phyloP scores from a whole-genome alignment of 2,888 invertebrate species.

The Drosophila dives region DNA sequence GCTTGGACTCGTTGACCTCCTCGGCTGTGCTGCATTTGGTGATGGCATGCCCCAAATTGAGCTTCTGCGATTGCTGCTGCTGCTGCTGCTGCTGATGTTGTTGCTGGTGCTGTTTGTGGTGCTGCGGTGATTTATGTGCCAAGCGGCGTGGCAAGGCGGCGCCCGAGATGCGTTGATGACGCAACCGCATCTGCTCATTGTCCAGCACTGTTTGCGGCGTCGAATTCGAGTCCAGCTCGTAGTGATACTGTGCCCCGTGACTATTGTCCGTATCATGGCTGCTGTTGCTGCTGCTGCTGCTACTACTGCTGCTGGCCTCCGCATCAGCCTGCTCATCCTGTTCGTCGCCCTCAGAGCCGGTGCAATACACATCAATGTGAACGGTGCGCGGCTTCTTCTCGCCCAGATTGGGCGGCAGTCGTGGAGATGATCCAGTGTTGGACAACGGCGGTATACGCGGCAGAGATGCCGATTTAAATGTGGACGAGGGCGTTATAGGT shows the following conservation, averaged over 20 bases:
- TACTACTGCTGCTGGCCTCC: slow-evolving; percentile 68
- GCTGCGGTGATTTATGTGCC: slow-evolving; percentile 35
- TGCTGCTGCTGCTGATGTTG: slow-evolving; percentile 3
- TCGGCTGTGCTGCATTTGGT: slow-evolving; percentile 85
- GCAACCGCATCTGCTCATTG: slow-evolving; percentile 87
- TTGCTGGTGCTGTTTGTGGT: slow-evolving; percentile 22
- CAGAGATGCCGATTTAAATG: slow-evolving; percentile 82
- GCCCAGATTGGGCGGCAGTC: slow-evolving; percentile 52
- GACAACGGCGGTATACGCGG: slow-evolving; percentile 77
- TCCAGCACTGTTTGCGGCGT: slow-evolving; percentile 89
- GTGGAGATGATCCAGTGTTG: slow-evolving; percentile 25
- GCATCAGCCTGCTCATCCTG: slow-evolving; percentile 83
- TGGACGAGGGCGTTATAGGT: slow-evolving; percentile 71
- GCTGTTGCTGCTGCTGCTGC: slow-evolving; percentile 70
- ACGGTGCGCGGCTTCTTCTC: slow-evolving; percentile 87
- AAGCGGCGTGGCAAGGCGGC: slow-evolving; percentile 85
- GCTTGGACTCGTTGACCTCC: slow-evolving; percentile 84
- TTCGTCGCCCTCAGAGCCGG: slow-evolving; percentile 87
- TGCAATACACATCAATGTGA: slow-evolving; percentile 91
- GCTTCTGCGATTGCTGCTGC: slow-evolving; percentile 34
- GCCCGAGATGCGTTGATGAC: slow-evolving; percentile 86
- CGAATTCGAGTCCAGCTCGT: slow-evolving; percentile 85
- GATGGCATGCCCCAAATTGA: slow-evolving; percentile 82
- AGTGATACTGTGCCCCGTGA: slow-evolving; percentile 43
- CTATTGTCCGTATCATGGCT: slow-evolving; percentile 63